These are phyloP conservation scores for Globia sparganii DNA, from an alignment of 2,888 invertebrate genomes.

Conservation along the genomic window DNA sequence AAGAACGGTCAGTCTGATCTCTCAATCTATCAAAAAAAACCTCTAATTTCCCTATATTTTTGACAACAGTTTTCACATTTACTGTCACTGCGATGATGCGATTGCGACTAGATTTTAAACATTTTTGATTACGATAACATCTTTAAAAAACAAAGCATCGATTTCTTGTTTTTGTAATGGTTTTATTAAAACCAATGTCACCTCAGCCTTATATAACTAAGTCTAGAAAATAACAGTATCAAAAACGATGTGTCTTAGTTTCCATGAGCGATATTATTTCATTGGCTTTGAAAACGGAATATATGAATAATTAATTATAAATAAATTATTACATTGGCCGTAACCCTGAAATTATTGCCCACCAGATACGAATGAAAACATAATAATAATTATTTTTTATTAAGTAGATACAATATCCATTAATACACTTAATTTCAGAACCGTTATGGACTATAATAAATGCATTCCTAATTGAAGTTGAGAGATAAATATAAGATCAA, in stretches of 20 bases:
- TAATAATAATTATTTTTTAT: neutral
- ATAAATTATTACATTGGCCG: constrained; percentile 16
- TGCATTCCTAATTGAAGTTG: neutral
- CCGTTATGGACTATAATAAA: neutral
- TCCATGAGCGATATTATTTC: neutral
- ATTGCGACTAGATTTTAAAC: neutral
- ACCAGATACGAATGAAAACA: neutral
- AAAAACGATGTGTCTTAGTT: constrained; percentile 11
- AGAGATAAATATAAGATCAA: constrained; percentile 17
- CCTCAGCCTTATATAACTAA: too few relatives aligned
- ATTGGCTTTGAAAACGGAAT: constrained; percentile 6
- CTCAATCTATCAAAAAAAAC: neutral
- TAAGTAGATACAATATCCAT: neutral
- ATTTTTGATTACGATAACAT: neutral
- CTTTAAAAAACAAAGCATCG: neutral
- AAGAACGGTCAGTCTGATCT: too few relatives aligned
- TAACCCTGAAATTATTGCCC: constrained; percentile 23
- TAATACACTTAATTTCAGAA: neutral
- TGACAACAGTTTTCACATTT: neutral
- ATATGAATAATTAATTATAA: constrained; percentile 32
- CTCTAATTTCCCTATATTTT: neutral
- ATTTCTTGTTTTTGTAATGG: neutral
- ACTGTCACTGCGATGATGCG: neutral
- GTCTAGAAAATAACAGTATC: constrained; percentile 20
- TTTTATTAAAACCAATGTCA: constrained; percentile 13